Evolutionary conservation across 2,113 vertebrate genomes (phyloP), one percentile per base, ranked within the genome.

Genomic region (Muscicapa adusta): DNA sequence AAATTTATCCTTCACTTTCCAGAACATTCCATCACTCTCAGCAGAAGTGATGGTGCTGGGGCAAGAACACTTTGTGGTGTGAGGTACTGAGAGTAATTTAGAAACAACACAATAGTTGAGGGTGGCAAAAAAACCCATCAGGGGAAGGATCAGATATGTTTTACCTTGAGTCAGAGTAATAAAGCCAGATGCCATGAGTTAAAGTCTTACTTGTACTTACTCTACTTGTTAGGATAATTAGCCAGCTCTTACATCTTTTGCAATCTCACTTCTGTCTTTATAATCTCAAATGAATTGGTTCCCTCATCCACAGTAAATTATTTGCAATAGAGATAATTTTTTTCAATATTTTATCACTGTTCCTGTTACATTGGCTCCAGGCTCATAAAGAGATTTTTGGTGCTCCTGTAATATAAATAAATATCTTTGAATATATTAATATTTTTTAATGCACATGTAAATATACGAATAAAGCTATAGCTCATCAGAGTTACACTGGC

Each of bases 391-490:
- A 75, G 53, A 65, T 61, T 85, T 84, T 74, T 62, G 51, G 43
- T 91, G 36, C 28, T 94, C 26, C 61, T 45, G 25, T 57, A 82
- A 65, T 61, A 88, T 93, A 57, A 93, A 94, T 93, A 91, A 89
- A 82, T 81, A 79, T 53, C 0, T 87, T 84, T 51, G 84, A 89
- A 78, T 75, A 75, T 45, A 87, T 82, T 31, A 87, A 91, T 87
- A 48, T 68, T 60, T 91, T 86, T 91, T 62, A 87, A 89, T 67
- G 31, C 31, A 72, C 26, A 34, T 65, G 85, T 78, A 82, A 93
- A 92, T 85, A 85, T 28, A 89, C 81, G 12, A 92, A 54, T 85
- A 87, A 74, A 87, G 7, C 11, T 77, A 88, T 72, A 82, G 63
- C 40, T 50, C 33, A 67, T 78, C 68, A 91, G 42, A 79, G 38